Evolutionary conservation across 1,140 invertebrate genomes (phyloP), one percentile per base, ranked within the genome.

Genomic region (Meteorus sp.): DNA sequence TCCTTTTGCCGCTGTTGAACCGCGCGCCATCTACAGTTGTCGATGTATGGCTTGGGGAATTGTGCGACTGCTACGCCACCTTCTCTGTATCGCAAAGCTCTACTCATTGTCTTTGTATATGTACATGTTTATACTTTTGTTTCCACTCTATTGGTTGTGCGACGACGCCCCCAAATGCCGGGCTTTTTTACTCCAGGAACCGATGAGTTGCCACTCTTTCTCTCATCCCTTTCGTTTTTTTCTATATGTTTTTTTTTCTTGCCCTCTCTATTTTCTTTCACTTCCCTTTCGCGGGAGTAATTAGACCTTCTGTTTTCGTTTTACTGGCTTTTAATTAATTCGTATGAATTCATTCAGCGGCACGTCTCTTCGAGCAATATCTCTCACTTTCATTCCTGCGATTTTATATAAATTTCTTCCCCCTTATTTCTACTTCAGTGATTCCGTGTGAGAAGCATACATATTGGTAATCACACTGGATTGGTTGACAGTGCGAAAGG

Each of bases 271-370:
- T n/a, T n/a, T n/a, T n/a, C n/a, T n/a, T n/a, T n/a, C n/a, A n/a
- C n/a, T n/a, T n/a, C n/a, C n/a, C n/a, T n/a, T n/a, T n/a, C n/a
- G n/a, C n/a, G n/a, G n/a, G 59, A 61, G 61, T 69, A 72, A 72
- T 72, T 72, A 72, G 63, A 68, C 64, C 59, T 61, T 64, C 59
- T 59, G 56, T 60, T 64, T 47, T 56, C 65, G 61, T 69, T 72
- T 68, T 59, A 53, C 64, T 27, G 60, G 37, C 56, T 68, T 70
- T 71, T 69, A 72, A 72, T 72, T 72, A 72, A 72, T 71, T 72
- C 64, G 63, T 69, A 62, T 68, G 69, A 66, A 62, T 65, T 66
- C 47, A 35, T 56, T 59, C 62, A 19, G 29, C 37, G 48, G 55
- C 29, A 47, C 58, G 27, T n/a, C n/a, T n/a, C 27, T 29, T 29